Evolutionary conservation across 2,113 vertebrate species (phyloP), one percentile per base, ranked within the genome.

Genomic region (Aspiorhynchus laticeps): DNA sequence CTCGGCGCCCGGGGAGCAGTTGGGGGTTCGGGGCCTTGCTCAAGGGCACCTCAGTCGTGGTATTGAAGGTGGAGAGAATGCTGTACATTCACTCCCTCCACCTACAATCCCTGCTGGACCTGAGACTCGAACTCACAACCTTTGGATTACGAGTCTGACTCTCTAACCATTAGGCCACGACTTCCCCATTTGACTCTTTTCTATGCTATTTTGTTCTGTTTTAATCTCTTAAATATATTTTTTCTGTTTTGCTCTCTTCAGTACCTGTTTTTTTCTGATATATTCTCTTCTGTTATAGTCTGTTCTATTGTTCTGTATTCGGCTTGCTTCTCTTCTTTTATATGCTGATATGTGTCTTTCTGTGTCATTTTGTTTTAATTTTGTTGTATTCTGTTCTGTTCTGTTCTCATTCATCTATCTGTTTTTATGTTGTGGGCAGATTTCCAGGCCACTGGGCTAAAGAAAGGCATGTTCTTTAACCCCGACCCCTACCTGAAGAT

Each of bases 381-480:
- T 10, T 17, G 15, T 59, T 67, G 17, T 26, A 43, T 59, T 56
- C 12, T 80, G 63, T n/a, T 12, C 3, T n/a, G 17, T 24, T 74
- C 71, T 73, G 8, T 8, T 41, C 59, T 33, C 2, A 11, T n/a
- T 28, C n/a, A 69, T n/a, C 67, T 31, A 17, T 75, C 38, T 76
- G 15, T 83, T 24, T 10, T 67, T 69, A 14, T 75, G 38, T 51
- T 36, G 5, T 91, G 90, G 28, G 79, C 88, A 96, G 96, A 97
- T 92, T 96, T 97, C 89, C 96, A 97, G 90, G 96, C 96, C 83
- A 94, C 95, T 90, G 96, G 96, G 53, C 91, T 97, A 90, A 97
- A 97, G 93, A 97, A 97, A 91, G 96, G 96, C 43, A 97, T 97
- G 96, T 97, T 97, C 91, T 97, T 97, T 91, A 97, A 97, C 90